Evolutionary conservation across 1,140 invertebrate genomes (phyloP), one percentile per base, ranked within the genome.

Genomic region (Drosophila arawakana): DNA sequence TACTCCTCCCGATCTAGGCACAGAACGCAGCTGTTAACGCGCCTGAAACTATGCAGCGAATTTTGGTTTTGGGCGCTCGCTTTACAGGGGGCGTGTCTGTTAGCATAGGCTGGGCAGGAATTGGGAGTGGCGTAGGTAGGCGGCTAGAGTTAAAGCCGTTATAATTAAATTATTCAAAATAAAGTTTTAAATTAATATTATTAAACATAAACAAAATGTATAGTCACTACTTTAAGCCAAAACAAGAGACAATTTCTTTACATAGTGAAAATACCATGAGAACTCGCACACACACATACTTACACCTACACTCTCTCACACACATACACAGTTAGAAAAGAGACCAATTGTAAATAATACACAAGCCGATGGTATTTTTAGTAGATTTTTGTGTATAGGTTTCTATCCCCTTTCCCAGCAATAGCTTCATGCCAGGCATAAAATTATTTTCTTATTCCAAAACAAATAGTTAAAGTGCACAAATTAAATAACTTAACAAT

Each of bases 141-240:
- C 1, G 18, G 18, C 1, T 21, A 21, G 2, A 21, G 18, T 21
- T 21, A 21, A 21, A 21, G 69, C 34, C 63, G 73, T 50, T 63
- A 81, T 80, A 80, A 82, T 71, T 90, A 86, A 91, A 78, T 82
- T 89, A 89, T 90, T 88, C 67, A 82, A 79, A 72, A 77, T 79
- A 73, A 86, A 77, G 82, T 77, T 86, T 86, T 86, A 73, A 86
- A 86, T 82, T 82, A 88, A 88, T 88, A 83, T 80, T 80, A 90
- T 84, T 88, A 81, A 88, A 88, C 85, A 73, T 83, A 83, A 89
- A 91, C 78, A 80, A 92, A 91, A 91, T 91, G 91, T 91, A 91
- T 91, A 91, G 91, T 91, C 91, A 91, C 91, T 91, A 91, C 81
- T 91, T 91, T 91, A 91, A 91, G 91, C 72, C 75, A 79, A 80